Base-by-base conservation (phyloP, 2,888 invertebrate species). In the Caenorhabditis sinica region DNA sequence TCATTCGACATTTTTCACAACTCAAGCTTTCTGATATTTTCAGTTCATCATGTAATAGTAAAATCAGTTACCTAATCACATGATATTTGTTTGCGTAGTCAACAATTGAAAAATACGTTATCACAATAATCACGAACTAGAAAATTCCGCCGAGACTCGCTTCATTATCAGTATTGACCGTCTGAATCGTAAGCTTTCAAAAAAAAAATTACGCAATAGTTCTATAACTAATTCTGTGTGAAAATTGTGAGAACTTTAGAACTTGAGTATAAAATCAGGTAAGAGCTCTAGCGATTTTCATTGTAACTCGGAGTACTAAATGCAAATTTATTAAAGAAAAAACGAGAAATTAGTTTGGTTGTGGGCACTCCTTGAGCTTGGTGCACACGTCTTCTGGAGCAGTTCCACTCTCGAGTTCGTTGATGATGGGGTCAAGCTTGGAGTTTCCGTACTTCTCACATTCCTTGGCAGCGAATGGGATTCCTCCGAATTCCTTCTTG, bases 311-410 rank as follows among this genome's bases (percentile, higher is more conserved):
- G 9, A 53, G 23, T 20, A 11, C n/a, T 25, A 56, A 25, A 49
- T n/a, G 20, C 40, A 40, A 33, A 3, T 63, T 63, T 63, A 63
- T 63, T 43, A 13, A 43, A 23, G 13, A 4, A 1, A 4, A 61
- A 23, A 61, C 11, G 17, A 9, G 9, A 8, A 40, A 43, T 25
- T 43, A 6, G 40, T 25, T 63, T 60, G 8, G 17, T 9, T 40
- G 9, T 82, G 63, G 71, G 63, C 83, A 83, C 65, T 83, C 83
- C 75, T 83, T 79, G 66, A 87, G 75, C 65, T 85, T 83, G 23
- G 25, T 84, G 80, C 88, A 88, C 28, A 88, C 88, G 63, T 88
- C 86, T 66, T 86, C 60, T 63, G 88, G 88, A 9, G 88, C 88
- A 23, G 88, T 88, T 82, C 88, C 88, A 36, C 79, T 65, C 73